Conservation (phyloP, 2,113 vertebrate species). For the Carollia perspicillata region DNA sequence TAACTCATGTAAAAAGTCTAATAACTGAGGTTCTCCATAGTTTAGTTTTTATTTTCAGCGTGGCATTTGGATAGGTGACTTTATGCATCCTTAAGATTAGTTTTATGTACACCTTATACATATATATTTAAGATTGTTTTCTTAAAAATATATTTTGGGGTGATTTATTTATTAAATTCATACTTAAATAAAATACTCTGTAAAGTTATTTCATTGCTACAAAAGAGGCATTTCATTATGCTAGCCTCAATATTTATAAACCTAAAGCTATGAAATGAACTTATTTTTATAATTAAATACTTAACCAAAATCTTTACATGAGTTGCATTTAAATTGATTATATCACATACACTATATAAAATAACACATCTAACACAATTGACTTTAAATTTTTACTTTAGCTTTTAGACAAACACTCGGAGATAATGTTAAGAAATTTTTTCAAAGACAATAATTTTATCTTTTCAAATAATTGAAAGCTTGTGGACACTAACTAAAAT, state of each 20-base stretch:
- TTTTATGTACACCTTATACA: not conserved
- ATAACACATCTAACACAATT: not conserved
- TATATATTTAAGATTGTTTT: not conserved
- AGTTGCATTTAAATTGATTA: not conserved
- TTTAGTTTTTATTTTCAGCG: not conserved
- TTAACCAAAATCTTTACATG: not conserved
- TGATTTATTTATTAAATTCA: not conserved
- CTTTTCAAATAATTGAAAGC: not conserved
- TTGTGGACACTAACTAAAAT: not conserved
- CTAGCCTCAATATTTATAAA: not conserved
- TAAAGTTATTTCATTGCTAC: not conserved
- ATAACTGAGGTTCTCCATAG: not conserved
- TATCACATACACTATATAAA: not conserved
- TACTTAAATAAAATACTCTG: not conserved
- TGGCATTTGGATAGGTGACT: not conserved
- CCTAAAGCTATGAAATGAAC: not conserved
- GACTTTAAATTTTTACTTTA: not conserved
- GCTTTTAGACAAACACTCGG: not conserved
- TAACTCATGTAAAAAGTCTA: not conserved
- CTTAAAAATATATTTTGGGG: not conserved
- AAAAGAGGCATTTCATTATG: not conserved
- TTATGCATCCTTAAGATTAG: not conserved
- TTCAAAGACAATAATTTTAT: constrained; percentile 29
- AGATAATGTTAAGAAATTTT: constrained; percentile 29
- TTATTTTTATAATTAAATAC: constrained; percentile 26